phyloP scores from a whole-genome alignment of 2,888 invertebrate species.

The Gordius sp. region DNA sequence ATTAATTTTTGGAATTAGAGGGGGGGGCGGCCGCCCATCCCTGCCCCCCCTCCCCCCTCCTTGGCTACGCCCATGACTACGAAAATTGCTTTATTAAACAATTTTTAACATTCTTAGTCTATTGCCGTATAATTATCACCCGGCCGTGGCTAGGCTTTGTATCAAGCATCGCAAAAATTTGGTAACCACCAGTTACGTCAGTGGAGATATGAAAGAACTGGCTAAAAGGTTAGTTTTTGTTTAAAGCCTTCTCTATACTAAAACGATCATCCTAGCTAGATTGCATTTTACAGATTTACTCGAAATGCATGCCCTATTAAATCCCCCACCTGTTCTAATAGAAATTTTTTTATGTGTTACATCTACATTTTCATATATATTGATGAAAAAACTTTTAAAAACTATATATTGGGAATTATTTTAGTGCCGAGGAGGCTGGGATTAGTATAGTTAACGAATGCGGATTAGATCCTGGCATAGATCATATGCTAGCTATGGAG shows the following conservation, averaged over 20 bases:
- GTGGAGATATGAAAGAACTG: constrained; percentile 50
- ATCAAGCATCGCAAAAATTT: constrained; percentile 59
- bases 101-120: constrained; percentile 42
- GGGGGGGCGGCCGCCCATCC: no score
- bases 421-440: constrained; percentile 61
- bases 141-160: constrained; percentile 53
- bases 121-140: constrained; percentile 65
- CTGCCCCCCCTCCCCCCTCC: no score
- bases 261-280: no score
- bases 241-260: neutral
- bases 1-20: no score
- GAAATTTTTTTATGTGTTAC: no score
- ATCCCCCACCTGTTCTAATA: no score
- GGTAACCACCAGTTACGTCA: constrained; percentile 83
- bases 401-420: no score
- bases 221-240: constrained; percentile 45
- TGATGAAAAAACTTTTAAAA: no score
- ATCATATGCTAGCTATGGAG: constrained; percentile 79
- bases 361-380: no score
- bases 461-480: constrained; percentile 92
- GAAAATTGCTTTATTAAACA: neutral
- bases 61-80: no score
- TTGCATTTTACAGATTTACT: no score
- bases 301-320: no score
- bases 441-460: constrained; percentile 82